These are phyloP conservation scores for Acanthis flammea DNA, from an alignment of 2,797 vertebrate genomes.

Conservation along the genomic window DNA sequence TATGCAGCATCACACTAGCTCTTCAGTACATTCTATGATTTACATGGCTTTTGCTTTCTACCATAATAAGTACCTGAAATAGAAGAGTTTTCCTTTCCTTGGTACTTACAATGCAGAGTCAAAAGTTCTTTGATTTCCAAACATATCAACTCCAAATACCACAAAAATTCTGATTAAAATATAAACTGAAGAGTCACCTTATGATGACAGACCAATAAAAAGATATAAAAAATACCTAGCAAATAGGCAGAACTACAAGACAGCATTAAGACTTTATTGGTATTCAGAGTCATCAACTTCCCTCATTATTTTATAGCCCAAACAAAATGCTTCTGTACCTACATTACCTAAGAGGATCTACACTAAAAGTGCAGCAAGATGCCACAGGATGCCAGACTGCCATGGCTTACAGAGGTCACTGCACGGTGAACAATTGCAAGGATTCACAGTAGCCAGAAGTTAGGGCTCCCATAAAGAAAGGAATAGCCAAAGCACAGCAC, in stretches of 20 bases:
- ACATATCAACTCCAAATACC: background rate
- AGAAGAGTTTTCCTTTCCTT: background rate
- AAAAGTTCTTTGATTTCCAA: background rate
- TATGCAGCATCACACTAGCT: background rate
- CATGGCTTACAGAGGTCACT: background rate
- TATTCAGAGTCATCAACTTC: background rate
- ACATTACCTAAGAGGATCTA: background rate
- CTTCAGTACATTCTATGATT: background rate
- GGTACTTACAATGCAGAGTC: fast-evolving
- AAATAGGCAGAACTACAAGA: background rate
- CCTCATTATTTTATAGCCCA: background rate
- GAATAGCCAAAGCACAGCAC: background rate
- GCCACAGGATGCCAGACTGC: background rate
- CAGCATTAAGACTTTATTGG: background rate
- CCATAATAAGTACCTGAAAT: background rate
- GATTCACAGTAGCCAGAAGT: background rate
- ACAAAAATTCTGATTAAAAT: background rate
- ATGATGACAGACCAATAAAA: background rate
- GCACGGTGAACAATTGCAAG: background rate
- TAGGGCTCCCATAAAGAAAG: background rate
- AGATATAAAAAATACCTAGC: background rate
- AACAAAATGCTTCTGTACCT: background rate
- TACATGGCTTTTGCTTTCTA: background rate
- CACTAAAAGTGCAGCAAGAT: background rate
- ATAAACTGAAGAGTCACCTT: background rate